Conservation (phyloP, 2,888 invertebrate genomes). For the Teinopalpus imperialis region DNA sequence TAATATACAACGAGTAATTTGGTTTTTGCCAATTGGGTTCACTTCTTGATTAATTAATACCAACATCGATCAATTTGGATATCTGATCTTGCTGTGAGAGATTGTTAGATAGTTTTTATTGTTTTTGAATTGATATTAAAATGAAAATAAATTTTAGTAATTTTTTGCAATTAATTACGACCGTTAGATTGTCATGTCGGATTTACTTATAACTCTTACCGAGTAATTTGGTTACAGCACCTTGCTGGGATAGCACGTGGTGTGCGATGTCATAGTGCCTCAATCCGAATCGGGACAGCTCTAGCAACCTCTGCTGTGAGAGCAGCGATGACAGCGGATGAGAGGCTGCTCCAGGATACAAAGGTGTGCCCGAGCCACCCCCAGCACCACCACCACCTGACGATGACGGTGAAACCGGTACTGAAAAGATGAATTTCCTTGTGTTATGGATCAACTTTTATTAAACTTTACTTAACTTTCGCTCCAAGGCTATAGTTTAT, state of each 20-base stretch:
- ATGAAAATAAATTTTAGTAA: too few relatives aligned
- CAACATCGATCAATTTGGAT: too few relatives aligned
- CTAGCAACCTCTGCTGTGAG: constrained; percentile 90
- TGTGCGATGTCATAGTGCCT: constrained; percentile 95
- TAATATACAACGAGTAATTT: too few relatives aligned
- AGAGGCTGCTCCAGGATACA: constrained; percentile 71
- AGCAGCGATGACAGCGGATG: constrained; percentile 87
- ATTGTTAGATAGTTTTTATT: too few relatives aligned
- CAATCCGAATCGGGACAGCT: constrained; percentile 90
- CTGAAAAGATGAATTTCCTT: constrained; percentile 55
- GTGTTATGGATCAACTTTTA: not conserved
- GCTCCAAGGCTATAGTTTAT: too few relatives aligned
- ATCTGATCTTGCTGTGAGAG: too few relatives aligned
- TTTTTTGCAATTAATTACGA: too few relatives aligned
- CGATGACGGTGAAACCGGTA: constrained; percentile 80
- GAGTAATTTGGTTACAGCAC: constrained; percentile 93
- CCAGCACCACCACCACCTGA: constrained; percentile 70
- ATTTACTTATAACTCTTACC: constrained; percentile 82
- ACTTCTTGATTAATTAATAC: too few relatives aligned
- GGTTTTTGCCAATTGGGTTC: too few relatives aligned
- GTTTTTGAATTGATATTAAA: too few relatives aligned
- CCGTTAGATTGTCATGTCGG: constrained; percentile 6
- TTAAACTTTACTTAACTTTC: not conserved
- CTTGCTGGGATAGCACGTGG: constrained; percentile 95
- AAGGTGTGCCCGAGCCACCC: constrained; percentile 67